Evolutionary conservation across 2,113 vertebrate species (phyloP).

Genomic region (Myotis yumanensis): DNA sequence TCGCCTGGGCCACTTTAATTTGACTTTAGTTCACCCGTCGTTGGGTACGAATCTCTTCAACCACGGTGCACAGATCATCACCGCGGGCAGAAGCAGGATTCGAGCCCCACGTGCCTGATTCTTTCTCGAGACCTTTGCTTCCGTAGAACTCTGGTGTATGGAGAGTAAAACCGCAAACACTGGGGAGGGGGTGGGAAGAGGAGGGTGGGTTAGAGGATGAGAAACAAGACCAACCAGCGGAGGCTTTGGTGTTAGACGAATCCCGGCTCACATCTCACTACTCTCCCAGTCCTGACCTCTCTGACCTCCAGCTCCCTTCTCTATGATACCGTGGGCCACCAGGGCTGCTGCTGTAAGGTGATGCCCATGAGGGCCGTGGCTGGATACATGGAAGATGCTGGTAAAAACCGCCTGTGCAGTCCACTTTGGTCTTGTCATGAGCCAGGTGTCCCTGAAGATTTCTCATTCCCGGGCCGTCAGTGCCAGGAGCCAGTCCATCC

Average conservation of each 20-base stretch:
- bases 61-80: not conserved
- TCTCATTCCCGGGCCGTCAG: not conserved
- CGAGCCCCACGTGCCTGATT: no score
- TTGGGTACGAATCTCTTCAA: not conserved
- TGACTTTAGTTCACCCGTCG: not conserved
- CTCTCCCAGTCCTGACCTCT: not conserved
- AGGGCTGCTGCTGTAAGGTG: not conserved
- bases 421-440: not conserved
- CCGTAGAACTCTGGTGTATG: no score
- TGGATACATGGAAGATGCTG: not conserved
- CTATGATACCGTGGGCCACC: fast-evolving
- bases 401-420: not conserved
- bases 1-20: not conserved
- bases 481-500: no score
- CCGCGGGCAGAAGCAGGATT: not conserved
- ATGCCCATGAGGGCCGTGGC: not conserved
- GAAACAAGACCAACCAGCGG: no score
- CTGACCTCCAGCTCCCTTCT: not conserved
- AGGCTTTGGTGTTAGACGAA: no score
- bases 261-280: no score
- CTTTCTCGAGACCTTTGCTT: no score
- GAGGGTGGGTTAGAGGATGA: no score
- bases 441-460: not conserved
- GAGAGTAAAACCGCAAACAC: no score
- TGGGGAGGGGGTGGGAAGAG: no score